phyloP scores from a whole-genome alignment of 2,113 vertebrate species.

The Uria aalge region DNA sequence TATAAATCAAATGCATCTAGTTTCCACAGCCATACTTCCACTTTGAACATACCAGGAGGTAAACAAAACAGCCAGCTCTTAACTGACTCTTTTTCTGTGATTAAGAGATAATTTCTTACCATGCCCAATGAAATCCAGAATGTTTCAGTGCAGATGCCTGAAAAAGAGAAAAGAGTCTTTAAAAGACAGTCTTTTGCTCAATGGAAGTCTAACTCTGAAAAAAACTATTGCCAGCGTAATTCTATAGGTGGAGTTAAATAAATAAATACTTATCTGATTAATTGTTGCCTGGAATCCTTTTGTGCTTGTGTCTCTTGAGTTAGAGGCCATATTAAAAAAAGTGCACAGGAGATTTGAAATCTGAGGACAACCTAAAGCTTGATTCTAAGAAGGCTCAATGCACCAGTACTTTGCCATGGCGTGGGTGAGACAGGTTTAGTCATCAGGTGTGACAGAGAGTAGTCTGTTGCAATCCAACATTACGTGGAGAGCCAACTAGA shows the following conservation, averaged over 20 bases:
- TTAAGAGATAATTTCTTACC: constrained; percentile 54
- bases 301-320: constrained; percentile 69
- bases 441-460: constrained; percentile 48
- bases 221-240: constrained; percentile 34
- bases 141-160: constrained; percentile 37
- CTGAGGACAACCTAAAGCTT: constrained; percentile 63
- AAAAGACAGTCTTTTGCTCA: constrained; percentile 20
- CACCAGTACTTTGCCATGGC: constrained; percentile 30
- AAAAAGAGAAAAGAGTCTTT: constrained; percentile 48
- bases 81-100: neutral
- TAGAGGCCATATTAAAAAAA: constrained; percentile 58
- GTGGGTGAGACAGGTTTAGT: constrained; percentile 46
- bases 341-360: constrained; percentile 55
- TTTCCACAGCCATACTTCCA: neutral
- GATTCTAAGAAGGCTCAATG: constrained; percentile 47
- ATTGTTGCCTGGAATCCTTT: constrained; percentile 69
- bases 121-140: constrained; percentile 43
- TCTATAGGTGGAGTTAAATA: constrained; percentile 69
- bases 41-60: neutral
- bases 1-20: neutral
- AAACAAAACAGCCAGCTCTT: neutral
- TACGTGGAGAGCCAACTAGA: constrained; percentile 28
- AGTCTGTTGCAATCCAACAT: constrained; percentile 42
- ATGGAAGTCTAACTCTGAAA: constrained; percentile 10
- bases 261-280: constrained; percentile 73